Base-by-base conservation (phyloP, 2,113 vertebrate genomes). In the Mesitornis unicolor region DNA sequence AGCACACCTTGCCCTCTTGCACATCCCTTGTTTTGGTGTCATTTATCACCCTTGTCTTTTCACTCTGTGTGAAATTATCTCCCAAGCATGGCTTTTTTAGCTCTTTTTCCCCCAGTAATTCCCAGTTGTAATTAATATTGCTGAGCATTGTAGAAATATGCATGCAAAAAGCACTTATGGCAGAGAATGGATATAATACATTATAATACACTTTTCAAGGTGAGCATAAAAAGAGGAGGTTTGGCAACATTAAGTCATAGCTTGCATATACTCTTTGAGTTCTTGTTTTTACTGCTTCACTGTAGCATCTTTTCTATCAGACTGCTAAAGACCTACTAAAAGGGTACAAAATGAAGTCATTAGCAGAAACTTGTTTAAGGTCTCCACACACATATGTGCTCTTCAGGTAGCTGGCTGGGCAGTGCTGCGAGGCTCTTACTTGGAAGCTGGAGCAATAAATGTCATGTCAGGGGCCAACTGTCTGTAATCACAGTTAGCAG, bases 401-500 rank as follows among this genome's bases (percentile, higher is more conserved):
- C 96, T 89, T 96, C 96, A 97, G 94, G 96, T 96, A 96, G 85
- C 94, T 95, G 97, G 95, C 96, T 96, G 97, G 95, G 85, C 96
- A 95, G 78, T 91, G 87, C 89, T 97, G 90, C 64, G 89, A 97
- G 78, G 91, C 51, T 85, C 75, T 95, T 93, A 43, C 79, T 96
- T 93, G 94, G 93, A 96, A 56, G 40, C 93, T 74, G 86, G 81
- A 92, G 91, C 89, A 91, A 94, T 97, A 89, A 95, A 97, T 97
- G 97, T 95, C 97, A 96, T 95, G 95, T 97, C 91, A 97, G 96
- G 95, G 97, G 96, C 97, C 96, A 97, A 96, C 95, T 95, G 97
- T 97, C 96, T 98, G 96, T 97, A 98, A 98, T 98, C 96, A 96
- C 97, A 97, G 96, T 96, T 97, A 98, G 96, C 96, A 97, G 95